Conservation (phyloP, 2,797 vertebrate genomes). For the Neosilurus hyrtlii region DNA sequence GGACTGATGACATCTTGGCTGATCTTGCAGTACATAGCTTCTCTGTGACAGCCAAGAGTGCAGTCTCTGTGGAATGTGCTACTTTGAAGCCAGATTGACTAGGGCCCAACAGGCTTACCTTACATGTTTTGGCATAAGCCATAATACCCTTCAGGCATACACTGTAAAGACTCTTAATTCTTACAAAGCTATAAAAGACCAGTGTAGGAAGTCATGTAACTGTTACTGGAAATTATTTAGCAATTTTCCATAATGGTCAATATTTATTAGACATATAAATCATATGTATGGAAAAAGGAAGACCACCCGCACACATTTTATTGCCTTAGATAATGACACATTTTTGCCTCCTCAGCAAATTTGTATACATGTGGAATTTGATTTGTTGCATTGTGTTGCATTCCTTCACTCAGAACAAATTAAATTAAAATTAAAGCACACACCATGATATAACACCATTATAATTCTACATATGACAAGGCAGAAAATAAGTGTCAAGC, state of each 20-base stretch:
- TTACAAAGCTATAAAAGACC: background rate
- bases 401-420: background rate
- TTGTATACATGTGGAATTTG: background rate
- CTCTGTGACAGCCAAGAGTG: too few relatives aligned
- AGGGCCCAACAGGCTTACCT: too few relatives aligned
- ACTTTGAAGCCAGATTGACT: too few relatives aligned
- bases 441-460: background rate
- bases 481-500: background rate
- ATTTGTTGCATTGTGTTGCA: background rate
- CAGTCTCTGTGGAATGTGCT: too few relatives aligned
- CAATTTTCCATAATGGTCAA: background rate
- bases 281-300: background rate
- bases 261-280: background rate
- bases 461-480: background rate
- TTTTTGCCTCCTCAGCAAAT: background rate
- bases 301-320: background rate
- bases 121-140: background rate
- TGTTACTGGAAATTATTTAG: background rate
- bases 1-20: too few relatives aligned
- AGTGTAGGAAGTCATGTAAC: background rate
- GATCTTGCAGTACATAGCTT: too few relatives aligned
- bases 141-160: background rate
- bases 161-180: background rate
- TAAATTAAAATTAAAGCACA: background rate
- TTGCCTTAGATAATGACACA: slow-evolving; percentile 4